Percentiles rank a stretch among this genome's conserved stretches.
These are phyloP conservation scores for Saccostrea glomerata DNA, from an alignment of 1,140 invertebrate genomes.

Conservation along the genomic window DNA sequence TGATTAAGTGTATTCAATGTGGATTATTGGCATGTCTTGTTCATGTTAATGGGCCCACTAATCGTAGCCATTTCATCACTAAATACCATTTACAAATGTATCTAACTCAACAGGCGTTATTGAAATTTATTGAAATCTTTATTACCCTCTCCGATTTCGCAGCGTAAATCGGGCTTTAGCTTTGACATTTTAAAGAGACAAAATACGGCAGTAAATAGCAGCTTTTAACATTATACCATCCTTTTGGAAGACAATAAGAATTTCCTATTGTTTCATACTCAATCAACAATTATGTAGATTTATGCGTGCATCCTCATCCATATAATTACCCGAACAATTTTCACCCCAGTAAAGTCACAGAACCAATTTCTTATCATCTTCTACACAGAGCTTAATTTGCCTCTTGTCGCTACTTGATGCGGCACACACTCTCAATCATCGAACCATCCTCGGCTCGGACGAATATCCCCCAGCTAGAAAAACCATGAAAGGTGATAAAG, in stretches of 20 bases:
- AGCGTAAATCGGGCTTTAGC: slow-evolving; percentile 21
- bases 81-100: slow-evolving; percentile 44
- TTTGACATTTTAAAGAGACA: slow-evolving; percentile 41
- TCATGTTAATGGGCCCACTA: slow-evolving; percentile 20
- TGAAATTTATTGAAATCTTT: slow-evolving; percentile 44
- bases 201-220: slow-evolving; percentile 40
- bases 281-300: slow-evolving; percentile 48
- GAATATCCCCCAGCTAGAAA: slow-evolving; percentile 35
- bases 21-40: slow-evolving; percentile 35
- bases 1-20: slow-evolving; percentile 30
- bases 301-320: slow-evolving; percentile 34
- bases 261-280: slow-evolving; percentile 43
- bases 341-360: slow-evolving; percentile 40
- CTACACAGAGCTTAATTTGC: slow-evolving; percentile 27
- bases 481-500: slow-evolving; percentile 27
- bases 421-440: slow-evolving; percentile 19
- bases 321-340: slow-evolving; percentile 43
- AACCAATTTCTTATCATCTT: slow-evolving; percentile 50
- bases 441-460: background rate
- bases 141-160: slow-evolving; percentile 45
- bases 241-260: slow-evolving; percentile 39
- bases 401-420: slow-evolving; percentile 28
- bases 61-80: slow-evolving; percentile 31
- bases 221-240: slow-evolving; percentile 51
- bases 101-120: slow-evolving; percentile 39